Evolutionary conservation across 2,888 invertebrate species (phyloP).

Genomic region (Idaea straminata): DNA sequence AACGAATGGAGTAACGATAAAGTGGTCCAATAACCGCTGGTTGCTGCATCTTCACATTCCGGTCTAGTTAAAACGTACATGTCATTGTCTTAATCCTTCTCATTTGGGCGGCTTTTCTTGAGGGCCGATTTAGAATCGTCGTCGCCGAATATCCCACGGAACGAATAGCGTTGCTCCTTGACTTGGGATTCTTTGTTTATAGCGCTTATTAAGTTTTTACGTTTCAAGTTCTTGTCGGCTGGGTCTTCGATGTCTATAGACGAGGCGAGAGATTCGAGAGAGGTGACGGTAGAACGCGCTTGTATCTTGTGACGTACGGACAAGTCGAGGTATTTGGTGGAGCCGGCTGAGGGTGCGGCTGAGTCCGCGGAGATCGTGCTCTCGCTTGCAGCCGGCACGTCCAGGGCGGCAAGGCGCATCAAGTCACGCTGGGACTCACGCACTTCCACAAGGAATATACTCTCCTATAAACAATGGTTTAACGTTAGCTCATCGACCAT

Average conservation of each 20-base stretch:
- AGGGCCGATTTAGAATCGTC: constrained; percentile 43
- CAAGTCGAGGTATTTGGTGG: constrained; percentile 49
- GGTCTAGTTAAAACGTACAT: not conserved
- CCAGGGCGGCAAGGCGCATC: constrained; percentile 61
- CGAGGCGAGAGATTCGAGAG: constrained; percentile 77
- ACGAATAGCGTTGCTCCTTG: constrained; percentile 54
- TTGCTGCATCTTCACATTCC: not conserved
- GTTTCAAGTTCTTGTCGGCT: constrained; percentile 46
- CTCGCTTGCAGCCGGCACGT: constrained; percentile 29
- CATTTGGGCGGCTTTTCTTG: constrained; percentile 49
- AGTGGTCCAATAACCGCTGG: not conserved
- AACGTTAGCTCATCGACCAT: too few species aligned
- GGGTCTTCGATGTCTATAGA: constrained; percentile 52
- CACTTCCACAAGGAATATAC: constrained; percentile 90
- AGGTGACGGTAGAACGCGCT: constrained; percentile 75
- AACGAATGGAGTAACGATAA: not conserved
- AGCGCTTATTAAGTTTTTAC: constrained; percentile 28
- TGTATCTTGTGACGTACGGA: constrained; percentile 42
- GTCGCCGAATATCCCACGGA: constrained; percentile 50
- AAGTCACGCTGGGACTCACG: constrained; percentile 86
- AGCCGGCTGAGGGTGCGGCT: constrained; percentile 5
- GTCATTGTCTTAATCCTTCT: constrained; percentile 13
- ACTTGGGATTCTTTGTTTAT: constrained; percentile 51
- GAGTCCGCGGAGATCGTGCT: constrained; percentile 22
- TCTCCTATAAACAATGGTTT: constrained; percentile 78